phyloP scores from a whole-genome alignment of 2,888 invertebrate genomes.

The Hedychridium roseum region DNA sequence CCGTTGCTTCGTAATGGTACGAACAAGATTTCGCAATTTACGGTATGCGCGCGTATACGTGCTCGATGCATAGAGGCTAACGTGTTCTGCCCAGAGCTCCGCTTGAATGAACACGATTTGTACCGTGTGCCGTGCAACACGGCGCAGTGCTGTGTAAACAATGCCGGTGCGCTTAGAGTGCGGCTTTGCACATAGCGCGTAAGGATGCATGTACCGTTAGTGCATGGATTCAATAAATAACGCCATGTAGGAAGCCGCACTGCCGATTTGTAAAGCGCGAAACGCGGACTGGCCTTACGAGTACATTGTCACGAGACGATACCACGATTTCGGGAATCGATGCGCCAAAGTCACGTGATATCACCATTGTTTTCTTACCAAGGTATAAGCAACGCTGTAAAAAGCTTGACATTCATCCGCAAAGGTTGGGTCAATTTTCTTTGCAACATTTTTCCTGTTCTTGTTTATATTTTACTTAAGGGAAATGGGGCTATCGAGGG shows the following conservation, averaged over 20 bases:
- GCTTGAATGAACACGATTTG: constrained; percentile 17
- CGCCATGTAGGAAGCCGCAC: constrained; percentile 38
- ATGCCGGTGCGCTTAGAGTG: constrained; percentile 28
- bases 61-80: too few relatives aligned
- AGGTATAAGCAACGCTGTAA: too few relatives aligned
- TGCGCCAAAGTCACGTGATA: too few relatives aligned
- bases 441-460: neutral
- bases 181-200: constrained; percentile 24
- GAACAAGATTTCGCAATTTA: too few relatives aligned
- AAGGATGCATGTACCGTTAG: constrained; percentile 49
- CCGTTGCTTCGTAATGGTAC: too few relatives aligned
- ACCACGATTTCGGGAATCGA: too few relatives aligned
- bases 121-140: constrained; percentile 18
- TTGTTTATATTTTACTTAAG: neutral
- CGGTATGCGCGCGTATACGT: too few relatives aligned
- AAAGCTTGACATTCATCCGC: constrained; percentile 13
- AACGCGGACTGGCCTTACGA: too few relatives aligned
- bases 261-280: constrained; percentile 46
- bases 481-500: neutral
- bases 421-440: neutral
- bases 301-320: too few relatives aligned
- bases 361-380: too few relatives aligned
- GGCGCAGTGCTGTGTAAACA: constrained; percentile 36
- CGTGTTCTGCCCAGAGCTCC: too few relatives aligned
- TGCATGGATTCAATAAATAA: constrained; percentile 49